Conservation (phyloP, 2,113 vertebrate genomes). For the Tenebrosternarchus preto region DNA sequence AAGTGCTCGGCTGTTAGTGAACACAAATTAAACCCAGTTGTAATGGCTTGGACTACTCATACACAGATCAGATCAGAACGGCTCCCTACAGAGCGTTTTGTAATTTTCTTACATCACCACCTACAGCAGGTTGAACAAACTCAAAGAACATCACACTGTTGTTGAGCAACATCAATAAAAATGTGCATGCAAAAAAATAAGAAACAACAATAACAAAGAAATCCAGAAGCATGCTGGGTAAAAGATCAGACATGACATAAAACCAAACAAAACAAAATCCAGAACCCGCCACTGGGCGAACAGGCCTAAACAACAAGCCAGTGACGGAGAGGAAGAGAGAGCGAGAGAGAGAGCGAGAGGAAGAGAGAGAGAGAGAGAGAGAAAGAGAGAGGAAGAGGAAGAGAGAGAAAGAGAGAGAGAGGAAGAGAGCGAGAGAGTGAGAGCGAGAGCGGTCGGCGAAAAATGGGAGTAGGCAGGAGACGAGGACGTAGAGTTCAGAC, state of each 20-base stretch:
- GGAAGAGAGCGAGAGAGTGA: constrained; percentile 41
- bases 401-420: constrained; percentile 38
- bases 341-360: constrained; percentile 26
- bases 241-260: neutral
- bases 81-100: neutral
- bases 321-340: no score
- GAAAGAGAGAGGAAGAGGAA: constrained; percentile 30
- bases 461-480: constrained; percentile 77
- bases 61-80: neutral
- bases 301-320: constrained; percentile 24
- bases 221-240: no score
- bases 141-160: neutral
- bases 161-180: constrained; percentile 8
- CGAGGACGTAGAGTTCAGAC: constrained; percentile 86
- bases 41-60: neutral
- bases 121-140: neutral
- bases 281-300: no score
- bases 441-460: no score
- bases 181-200: no score
- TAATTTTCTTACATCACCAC: neutral
- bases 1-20: no score
- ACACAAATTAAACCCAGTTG: no score
- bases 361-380: no score
- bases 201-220: no score
- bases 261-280: constrained; percentile 4